A percentile compares a stretch with the other conserved stretches of the same genome.
Conservation (phyloP, 2,113 vertebrate genomes). For the Ciconia stormi region DNA sequence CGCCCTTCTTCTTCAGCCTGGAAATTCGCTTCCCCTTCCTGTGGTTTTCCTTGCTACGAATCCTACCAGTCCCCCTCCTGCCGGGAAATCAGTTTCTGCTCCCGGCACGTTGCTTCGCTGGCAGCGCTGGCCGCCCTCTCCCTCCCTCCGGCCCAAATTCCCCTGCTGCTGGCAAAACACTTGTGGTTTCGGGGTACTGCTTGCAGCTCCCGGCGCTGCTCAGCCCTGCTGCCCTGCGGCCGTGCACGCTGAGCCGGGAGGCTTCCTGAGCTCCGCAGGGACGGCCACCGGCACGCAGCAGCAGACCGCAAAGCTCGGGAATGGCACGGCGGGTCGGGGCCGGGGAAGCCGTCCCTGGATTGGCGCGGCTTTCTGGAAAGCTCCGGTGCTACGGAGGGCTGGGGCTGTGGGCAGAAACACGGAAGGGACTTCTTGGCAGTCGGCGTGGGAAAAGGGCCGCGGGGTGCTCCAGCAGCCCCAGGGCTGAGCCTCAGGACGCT, state of each 20-base stretch:
- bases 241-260: background rate
- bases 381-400: too few species aligned
- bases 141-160: background rate
- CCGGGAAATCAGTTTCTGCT: background rate
- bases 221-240: too few species aligned
- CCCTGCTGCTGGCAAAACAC: background rate
- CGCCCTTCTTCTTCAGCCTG: background rate
- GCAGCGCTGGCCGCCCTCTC: too few species aligned
- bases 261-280: background rate
- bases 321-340: rapidly evolving
- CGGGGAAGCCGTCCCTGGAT: too few species aligned
- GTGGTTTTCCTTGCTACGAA: background rate
- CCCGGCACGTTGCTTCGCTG: background rate
- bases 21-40: background rate
- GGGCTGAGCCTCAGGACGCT: background rate
- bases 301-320: rapidly evolving
- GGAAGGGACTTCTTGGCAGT: too few species aligned
- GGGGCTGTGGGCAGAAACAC: background rate
- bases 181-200: background rate
- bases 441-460: too few species aligned
- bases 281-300: background rate
- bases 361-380: background rate
- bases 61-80: background rate
- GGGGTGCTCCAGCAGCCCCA: background rate
- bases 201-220: background rate